phyloP scores from a whole-genome alignment of 2,797 vertebrate species.

The Alcedo atthis region DNA sequence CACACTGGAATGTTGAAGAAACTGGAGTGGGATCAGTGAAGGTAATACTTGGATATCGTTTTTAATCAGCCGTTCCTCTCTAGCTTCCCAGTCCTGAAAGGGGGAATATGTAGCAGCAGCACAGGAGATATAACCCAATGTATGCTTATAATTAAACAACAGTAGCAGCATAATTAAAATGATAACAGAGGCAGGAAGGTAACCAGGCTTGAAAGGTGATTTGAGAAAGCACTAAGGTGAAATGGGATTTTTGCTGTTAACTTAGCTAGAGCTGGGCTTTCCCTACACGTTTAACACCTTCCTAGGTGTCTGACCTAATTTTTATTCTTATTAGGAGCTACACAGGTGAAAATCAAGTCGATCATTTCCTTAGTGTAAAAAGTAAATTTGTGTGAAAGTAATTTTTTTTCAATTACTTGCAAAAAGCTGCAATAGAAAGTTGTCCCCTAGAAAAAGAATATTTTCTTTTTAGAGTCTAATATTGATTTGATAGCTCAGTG shows the following conservation, averaged over 20 bases:
- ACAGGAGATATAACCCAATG: background rate
- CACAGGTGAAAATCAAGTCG: background rate
- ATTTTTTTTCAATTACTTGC: background rate
- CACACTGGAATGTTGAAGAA: background rate
- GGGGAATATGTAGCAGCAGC: background rate
- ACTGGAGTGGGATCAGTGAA: background rate
- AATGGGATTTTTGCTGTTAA: background rate
- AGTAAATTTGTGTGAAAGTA: too few relatives aligned
- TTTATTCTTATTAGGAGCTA: background rate
- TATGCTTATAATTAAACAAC: background rate
- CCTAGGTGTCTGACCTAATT: background rate
- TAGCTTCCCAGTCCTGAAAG: background rate
- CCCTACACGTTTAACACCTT: background rate
- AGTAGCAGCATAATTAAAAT: slow-evolving; percentile 16
- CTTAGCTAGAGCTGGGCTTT: background rate
- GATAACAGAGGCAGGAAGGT: background rate
- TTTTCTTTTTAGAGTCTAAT: background rate
- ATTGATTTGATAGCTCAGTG: background rate
- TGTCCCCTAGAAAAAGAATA: background rate
- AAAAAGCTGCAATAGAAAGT: background rate
- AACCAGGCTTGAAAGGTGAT: background rate
- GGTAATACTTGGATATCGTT: background rate
- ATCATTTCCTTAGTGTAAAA: background rate
- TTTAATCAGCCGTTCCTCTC: background rate
- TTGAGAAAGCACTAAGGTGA: background rate